Evolutionary conservation across 2,888 invertebrate species (phyloP).

Genomic region (Keiferia lycopersicella): DNA sequence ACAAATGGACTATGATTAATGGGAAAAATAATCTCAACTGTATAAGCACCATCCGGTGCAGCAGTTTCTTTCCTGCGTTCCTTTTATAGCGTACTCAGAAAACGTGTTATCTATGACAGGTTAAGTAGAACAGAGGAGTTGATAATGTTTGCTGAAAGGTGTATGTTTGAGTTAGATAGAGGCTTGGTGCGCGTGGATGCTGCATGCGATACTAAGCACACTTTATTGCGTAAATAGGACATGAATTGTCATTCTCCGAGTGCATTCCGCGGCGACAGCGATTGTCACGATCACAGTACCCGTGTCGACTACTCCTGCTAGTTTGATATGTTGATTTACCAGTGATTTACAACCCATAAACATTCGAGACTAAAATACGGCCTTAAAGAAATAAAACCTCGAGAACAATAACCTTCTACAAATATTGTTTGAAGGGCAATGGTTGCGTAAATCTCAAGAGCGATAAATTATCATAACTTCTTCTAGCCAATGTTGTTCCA

Average conservation of each 20-base stretch:
- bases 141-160: conserved; percentile 45
- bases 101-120: conserved; percentile 49
- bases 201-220: conserved; percentile 47
- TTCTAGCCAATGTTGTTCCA: conserved; percentile 20
- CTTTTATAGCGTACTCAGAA: conserved; percentile 33
- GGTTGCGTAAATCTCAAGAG: conserved; percentile 29
- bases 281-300: conserved; percentile 37
- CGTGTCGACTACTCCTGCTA: conserved; percentile 35
- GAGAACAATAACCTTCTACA: conserved; percentile 34
- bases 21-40: conserved; percentile 42
- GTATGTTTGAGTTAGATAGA: conserved; percentile 48
- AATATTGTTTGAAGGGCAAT: conserved; percentile 36
- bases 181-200: conserved; percentile 47
- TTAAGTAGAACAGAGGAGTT: conserved; percentile 48
- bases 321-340: conserved; percentile 46
- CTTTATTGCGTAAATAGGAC: conserved; percentile 58
- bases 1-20: conserved; percentile 46
- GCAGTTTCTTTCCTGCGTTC: conserved; percentile 38
- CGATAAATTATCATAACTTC: conserved; percentile 31
- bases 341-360: conserved; percentile 40
- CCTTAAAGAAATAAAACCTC: conserved; percentile 30
- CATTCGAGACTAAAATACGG: conserved; percentile 28
- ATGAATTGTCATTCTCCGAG: conserved; percentile 37
- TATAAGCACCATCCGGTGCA: conserved; percentile 40
- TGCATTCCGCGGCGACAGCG: conserved; percentile 43